Base-by-base conservation (phyloP, 2,888 invertebrate species). In the Andrena trimmerana region DNA sequence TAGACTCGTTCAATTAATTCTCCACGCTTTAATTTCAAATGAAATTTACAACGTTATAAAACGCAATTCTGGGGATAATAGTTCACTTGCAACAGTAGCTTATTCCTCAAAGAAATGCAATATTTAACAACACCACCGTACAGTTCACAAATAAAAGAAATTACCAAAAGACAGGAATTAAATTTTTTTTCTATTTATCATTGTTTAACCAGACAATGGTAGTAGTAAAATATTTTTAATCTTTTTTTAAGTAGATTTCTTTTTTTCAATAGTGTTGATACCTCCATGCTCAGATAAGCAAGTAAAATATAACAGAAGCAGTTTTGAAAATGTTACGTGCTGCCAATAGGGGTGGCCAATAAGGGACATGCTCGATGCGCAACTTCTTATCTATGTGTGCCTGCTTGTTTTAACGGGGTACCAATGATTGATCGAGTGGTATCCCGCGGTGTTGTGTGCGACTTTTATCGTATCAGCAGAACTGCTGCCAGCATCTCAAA, bases 321-420 rank as follows among this genome's bases (percentile, higher is more conserved):
- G 1, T 33, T 31, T 3, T 20, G 31, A 7, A 60, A 31, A 3
- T 8, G 59, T 16, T 29, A 59, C 29, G 2, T 31, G 13, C 52
- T 68, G 67, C 24, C 7, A 7, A 68, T 57, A 7, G 20, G n/a
- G 10, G 27, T n/a, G n/a, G 20, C 29, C 24, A 57, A 33, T 42
- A 74, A 54, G 13, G 13, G 24, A 70, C 29, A 57, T 69, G 75
- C 76, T 85, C 85, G 85, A 78, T 42, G 72, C 78, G 84, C 63
- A 52, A 54, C 59, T 77, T 85, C 70, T 74, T 82, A 57, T 79
- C 76, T 78, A 42, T 57, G 72, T 67, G 68, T 59, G 63, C 42
- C 48, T 69, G 75, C 75, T 78, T 81, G 52, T 78, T 77, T 85
- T 79, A 65, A 66, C 76, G 59, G 62, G 65, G 66, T 52, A 59